phyloP scores from a whole-genome alignment of 2,888 invertebrate species.

The Cantharis rustica region DNA sequence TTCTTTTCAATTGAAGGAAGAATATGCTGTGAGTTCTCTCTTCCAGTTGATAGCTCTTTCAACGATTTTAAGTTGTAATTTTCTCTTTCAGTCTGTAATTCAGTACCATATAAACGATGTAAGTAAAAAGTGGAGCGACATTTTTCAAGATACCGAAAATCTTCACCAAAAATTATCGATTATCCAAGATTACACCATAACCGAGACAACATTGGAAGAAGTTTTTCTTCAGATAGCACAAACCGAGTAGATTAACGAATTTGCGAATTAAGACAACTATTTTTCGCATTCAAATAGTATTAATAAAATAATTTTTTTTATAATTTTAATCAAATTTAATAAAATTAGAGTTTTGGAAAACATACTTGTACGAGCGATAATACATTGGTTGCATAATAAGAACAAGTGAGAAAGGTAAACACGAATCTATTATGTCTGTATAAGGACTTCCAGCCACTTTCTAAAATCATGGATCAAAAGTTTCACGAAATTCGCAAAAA shows the following conservation, averaged over 20 bases:
- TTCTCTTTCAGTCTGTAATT: background rate
- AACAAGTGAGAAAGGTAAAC: background rate
- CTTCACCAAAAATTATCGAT: slow-evolving; percentile 46
- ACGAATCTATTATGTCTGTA: background rate
- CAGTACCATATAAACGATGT: slow-evolving; percentile 71
- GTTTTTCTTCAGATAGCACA: slow-evolving; percentile 71
- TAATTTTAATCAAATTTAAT: background rate
- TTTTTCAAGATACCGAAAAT: slow-evolving; percentile 73
- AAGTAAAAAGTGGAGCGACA: slow-evolving; percentile 66
- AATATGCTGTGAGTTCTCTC: background rate
- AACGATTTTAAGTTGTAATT: no score
- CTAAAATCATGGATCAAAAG: background rate
- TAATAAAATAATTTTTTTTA: background rate
- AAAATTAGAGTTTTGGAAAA: background rate
- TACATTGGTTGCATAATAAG: background rate
- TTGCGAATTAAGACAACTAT: background rate
- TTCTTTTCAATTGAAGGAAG: background rate
- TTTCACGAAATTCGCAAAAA: background rate
- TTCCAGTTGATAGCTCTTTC: no score
- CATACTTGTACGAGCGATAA: background rate
- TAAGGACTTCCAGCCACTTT: background rate
- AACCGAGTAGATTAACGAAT: background rate
- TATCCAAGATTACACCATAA: slow-evolving; percentile 78
- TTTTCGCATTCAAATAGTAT: background rate
- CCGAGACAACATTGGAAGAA: slow-evolving; percentile 81